Evolutionary conservation across 2,888 invertebrate genomes (phyloP), one percentile per base, ranked within the genome.

Genomic region (Drosophila dives): DNA sequence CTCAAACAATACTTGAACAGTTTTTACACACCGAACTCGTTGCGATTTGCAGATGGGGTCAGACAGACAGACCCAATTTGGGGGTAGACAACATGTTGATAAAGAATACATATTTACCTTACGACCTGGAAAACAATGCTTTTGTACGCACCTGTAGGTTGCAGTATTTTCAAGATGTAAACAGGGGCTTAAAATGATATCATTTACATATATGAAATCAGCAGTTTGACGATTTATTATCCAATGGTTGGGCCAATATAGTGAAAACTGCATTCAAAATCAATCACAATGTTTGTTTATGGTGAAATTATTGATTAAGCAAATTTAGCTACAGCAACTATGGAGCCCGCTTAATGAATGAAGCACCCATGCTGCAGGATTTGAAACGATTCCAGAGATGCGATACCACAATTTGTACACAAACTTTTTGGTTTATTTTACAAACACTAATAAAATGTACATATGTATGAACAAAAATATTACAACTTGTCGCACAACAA

Each of bases 341-440:
- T 32, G 20, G 11, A 12, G 12, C 11, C 17, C n/a, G 6, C 6
- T 42, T 42, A 45, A 23, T 45, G 23, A 4, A 15, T 23, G 45
- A 15, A 2, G 15, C 15, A 20, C 1, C 10, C 23, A 20, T 11
- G 2, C 12, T 63, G 34, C 26, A 48, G 0, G 12, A 33, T 26
- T 26, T 17, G 10, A 29, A n/a, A n/a, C 1, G 3, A 36, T 45
- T 32, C 7, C 29, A 34, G 26, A 40, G 20, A 26, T 55, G 20
- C 29, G 29, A 50, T 36, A 23, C 55, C 23, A 58, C 72, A 69
- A 66, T 62, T 69, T 66, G 69, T 69, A 77, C 73, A 73, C 77
- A 77, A 77, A 69, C 34, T 69, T 56, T 64, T 20, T 62, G 34
- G 63, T 73, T 65, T 32, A 48, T 69, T 77, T 66, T 45, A 74